These are phyloP conservation scores for Acleris sparsana DNA, from an alignment of 2,888 invertebrate species.

Conservation along the genomic window DNA sequence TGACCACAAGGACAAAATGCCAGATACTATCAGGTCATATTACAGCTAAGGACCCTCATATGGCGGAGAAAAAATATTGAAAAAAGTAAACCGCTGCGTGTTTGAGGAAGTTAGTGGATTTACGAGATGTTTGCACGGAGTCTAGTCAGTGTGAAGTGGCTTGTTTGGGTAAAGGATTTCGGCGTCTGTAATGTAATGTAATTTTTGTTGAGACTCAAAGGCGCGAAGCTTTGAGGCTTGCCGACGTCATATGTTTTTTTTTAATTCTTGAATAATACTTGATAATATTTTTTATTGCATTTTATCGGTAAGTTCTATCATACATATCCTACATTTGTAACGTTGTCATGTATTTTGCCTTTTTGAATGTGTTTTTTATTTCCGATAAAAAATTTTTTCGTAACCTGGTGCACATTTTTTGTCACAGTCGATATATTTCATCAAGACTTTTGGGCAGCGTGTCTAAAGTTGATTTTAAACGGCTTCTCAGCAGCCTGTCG, in stretches of 20 bases:
- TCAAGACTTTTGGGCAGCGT: constrained; percentile 22
- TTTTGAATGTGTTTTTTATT: too few species aligned
- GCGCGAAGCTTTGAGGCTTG: constrained; percentile 7
- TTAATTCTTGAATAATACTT: too few species aligned
- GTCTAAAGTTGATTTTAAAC: constrained; percentile 46
- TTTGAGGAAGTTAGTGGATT: constrained; percentile 65
- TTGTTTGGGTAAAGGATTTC: constrained; percentile 28
- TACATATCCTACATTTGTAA: too few species aligned
- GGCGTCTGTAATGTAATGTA: background rate
- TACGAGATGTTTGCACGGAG: constrained; percentile 45
- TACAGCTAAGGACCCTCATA: constrained; percentile 61
- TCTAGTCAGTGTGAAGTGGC: constrained; percentile 29
- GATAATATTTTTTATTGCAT: too few species aligned
- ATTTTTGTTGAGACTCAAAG: background rate
- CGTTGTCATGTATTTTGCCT: too few species aligned
- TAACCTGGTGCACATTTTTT: background rate
- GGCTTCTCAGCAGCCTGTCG: constrained; percentile 43
- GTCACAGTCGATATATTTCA: background rate
- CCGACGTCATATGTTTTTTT: background rate
- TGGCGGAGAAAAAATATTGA: constrained; percentile 48
- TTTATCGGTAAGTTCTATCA: too few species aligned
- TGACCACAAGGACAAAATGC: constrained; percentile 80
- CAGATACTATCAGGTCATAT: constrained; percentile 81
- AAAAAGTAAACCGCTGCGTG: constrained; percentile 42
- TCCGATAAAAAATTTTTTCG: background rate